Evolutionary conservation across 2,888 invertebrate genomes (phyloP), one percentile per base, ranked within the genome.

Genomic region (Sinhomidia bicolor): DNA sequence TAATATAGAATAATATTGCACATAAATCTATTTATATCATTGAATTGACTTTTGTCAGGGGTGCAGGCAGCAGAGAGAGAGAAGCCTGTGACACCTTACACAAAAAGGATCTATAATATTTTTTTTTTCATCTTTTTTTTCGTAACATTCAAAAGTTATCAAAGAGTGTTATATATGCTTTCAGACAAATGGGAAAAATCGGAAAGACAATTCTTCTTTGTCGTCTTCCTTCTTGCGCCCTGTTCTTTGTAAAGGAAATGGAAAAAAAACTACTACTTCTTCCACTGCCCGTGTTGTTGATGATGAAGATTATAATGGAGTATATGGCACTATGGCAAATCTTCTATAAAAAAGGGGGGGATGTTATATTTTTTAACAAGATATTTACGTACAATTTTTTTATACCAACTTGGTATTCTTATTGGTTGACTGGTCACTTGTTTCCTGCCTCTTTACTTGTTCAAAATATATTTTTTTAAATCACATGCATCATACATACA

Each of bases 151-250:
- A 76, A 76, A 62, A 47, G 10, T 44, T 71, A 1, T 76, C 12
- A 44, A 3, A 23, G n/a, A 47, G 44, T n/a, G 51, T 14, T 14
- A 6, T 32, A 14, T 32, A 1, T 62, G 36, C 20, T 68, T 17
- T 78, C 41, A 41, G 10, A 79, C 32, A 78, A 71, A 71, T 44
- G 71, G 44, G 71, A 14, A 79, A 79, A 80, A 62, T 79, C 5
- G 60, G 17, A 80, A 80, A 17, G 60, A 80, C 80, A 80, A 80
- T 80, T 80, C 41, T 62, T 80, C 80, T 79, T 79, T 79, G 54
- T 57, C 57, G 17, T 32, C n/a, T n/a, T n/a, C n/a, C n/a, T n/a
- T n/a, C n/a, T 26, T 41, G 41, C 41, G 41, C 14, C 71, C 41
- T 44, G 71, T 14, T 68, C 65, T 71, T 44, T 20, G 71, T 17